Evolutionary conservation across 1,140 invertebrate genomes (phyloP).

Genomic region (Octopus sinensis): DNA sequence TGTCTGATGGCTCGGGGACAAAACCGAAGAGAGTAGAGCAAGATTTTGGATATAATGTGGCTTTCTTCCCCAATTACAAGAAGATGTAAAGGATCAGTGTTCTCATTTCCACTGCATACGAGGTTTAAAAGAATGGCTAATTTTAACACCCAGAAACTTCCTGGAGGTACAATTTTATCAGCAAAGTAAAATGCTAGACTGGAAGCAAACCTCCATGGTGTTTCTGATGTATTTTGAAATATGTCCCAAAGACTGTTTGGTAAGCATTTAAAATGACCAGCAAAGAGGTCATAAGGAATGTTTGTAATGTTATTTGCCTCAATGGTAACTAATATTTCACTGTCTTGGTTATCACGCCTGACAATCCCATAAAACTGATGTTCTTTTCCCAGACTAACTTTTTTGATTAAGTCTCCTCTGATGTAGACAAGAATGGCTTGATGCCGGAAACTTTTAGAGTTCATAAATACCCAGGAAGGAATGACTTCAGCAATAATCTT

Average conservation of each 20-base stretch:
- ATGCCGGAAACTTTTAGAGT: background rate
- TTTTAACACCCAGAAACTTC: background rate
- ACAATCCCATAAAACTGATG: background rate
- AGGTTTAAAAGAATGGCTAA: background rate
- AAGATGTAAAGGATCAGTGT: background rate
- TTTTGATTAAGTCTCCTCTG: background rate
- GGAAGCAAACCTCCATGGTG: background rate
- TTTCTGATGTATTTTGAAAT: background rate
- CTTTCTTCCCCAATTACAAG: background rate
- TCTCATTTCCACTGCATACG: background rate
- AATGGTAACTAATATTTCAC: background rate
- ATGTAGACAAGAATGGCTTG: background rate
- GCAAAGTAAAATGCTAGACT: constrained; percentile 1
- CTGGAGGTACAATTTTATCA: background rate
- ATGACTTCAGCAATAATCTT: background rate
- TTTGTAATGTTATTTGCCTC: background rate
- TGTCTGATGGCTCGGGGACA: background rate
- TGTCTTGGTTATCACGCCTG: background rate
- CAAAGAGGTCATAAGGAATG: background rate
- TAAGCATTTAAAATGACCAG: background rate
- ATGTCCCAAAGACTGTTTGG: background rate
- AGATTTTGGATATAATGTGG: background rate
- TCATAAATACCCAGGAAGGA: background rate
- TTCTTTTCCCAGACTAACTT: background rate
- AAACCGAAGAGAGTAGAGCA: background rate